phyloP scores from a whole-genome alignment of 2,888 invertebrate species.

The Galerucella pusilla region DNA sequence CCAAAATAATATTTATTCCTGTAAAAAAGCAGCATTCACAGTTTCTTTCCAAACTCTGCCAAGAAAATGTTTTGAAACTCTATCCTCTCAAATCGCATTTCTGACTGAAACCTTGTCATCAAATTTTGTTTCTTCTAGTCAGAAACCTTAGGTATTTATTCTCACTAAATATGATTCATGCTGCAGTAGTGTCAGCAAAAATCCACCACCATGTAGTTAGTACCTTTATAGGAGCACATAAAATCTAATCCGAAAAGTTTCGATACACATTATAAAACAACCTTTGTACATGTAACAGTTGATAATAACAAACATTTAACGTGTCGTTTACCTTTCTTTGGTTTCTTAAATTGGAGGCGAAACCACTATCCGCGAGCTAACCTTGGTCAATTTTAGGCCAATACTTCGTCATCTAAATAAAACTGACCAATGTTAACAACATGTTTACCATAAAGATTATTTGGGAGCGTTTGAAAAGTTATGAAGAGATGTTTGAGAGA shows the following conservation, averaged over 20 bases:
- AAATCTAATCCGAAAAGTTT: constrained; percentile 23
- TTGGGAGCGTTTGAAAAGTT: neutral
- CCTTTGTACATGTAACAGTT: constrained; percentile 25
- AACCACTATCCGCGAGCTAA: constrained; percentile 21
- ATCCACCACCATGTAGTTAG: constrained; percentile 12
- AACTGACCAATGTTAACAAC: neutral
- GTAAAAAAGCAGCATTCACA: too few relatives aligned
- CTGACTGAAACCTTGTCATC: too few relatives aligned
- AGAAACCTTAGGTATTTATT: neutral
- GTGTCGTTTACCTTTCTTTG: constrained; percentile 40
- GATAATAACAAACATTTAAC: constrained; percentile 32
- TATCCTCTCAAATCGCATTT: too few relatives aligned
- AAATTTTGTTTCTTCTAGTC: too few relatives aligned
- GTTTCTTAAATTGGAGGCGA: constrained; percentile 25
- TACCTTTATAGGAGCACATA: constrained; percentile 24
- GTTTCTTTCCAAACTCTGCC: too few relatives aligned
- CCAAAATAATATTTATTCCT: too few relatives aligned
- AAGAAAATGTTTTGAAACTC: too few relatives aligned
- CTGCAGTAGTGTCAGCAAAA: constrained; percentile 5
- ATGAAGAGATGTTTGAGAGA: too few relatives aligned
- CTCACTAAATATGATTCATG: neutral
- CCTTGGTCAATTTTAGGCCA: constrained; percentile 2
- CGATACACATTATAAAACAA: constrained; percentile 28
- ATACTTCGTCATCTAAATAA: neutral
- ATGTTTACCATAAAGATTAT: neutral